A percentile compares a stretch with the other conserved stretches of the same genome.
Conservation (phyloP, 2,797 vertebrate species). For the Megalops cyprinoides region DNA sequence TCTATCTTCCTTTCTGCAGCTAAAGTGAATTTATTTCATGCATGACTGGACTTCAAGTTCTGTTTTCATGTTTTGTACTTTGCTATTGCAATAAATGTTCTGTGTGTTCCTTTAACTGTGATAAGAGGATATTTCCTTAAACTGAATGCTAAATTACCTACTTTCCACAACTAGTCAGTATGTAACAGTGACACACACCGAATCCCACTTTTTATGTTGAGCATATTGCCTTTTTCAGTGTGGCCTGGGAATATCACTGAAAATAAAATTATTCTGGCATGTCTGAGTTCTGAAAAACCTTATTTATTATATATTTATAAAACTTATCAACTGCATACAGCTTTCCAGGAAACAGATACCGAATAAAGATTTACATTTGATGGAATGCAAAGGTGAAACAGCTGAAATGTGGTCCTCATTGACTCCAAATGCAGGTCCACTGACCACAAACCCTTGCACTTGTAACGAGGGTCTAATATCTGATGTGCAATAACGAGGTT, state of each 20-base stretch:
- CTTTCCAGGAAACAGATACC: constrained; percentile 63
- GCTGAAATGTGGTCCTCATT: constrained; percentile 76
- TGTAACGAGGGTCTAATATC: constrained; percentile 80
- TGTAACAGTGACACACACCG: too few species aligned
- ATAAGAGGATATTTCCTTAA: neutral
- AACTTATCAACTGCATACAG: constrained; percentile 34
- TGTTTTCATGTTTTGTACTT: neutral
- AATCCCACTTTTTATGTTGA: too few species aligned
- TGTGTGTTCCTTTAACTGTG: neutral
- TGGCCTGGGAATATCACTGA: constrained; percentile 29
- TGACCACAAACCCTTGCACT: constrained; percentile 74
- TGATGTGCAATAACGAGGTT: constrained; percentile 79
- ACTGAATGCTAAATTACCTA: too few species aligned
- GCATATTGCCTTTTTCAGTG: too few species aligned
- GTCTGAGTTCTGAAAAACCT: constrained; percentile 48
- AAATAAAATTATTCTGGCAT: constrained; percentile 26
- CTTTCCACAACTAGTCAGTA: too few species aligned
- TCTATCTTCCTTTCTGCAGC: neutral
- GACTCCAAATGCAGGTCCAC: constrained; percentile 76
- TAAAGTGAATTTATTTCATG: neutral
- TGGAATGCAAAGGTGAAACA: constrained; percentile 75
- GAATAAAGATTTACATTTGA: constrained; percentile 89
- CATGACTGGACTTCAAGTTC: neutral
- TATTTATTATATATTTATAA: too few species aligned
- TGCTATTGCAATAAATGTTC: too few species aligned